These are phyloP conservation scores for Sebastes elongatus DNA, from an alignment of 2,797 vertebrate species.

Conservation along the genomic window DNA sequence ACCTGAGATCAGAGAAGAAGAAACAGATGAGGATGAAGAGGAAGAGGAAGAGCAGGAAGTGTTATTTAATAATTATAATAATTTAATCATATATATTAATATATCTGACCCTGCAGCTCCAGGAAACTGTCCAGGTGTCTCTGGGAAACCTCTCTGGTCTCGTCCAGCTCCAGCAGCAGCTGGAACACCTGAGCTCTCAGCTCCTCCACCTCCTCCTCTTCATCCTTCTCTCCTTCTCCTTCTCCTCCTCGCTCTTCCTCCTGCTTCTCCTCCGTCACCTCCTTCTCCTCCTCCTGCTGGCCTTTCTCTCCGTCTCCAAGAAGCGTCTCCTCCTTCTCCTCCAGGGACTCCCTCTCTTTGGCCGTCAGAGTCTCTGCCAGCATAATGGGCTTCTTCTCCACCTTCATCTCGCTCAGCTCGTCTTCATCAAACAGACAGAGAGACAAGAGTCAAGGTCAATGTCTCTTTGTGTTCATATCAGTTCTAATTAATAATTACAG, in stretches of 20 bases:
- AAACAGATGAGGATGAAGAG: background rate
- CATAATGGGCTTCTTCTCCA: constrained; percentile 63
- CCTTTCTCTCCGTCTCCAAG: constrained; percentile 61
- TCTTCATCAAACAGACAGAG: constrained; percentile 51
- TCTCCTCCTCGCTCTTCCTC: constrained; percentile 23
- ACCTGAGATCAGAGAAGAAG: constrained; percentile 69
- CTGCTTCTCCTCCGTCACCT: constrained; percentile 60
- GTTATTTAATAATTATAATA: too few species aligned
- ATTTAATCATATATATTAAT: too few species aligned
- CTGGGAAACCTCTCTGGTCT: constrained; percentile 84
- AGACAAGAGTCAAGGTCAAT: background rate
- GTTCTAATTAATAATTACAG: background rate
- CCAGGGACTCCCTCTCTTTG: constrained; percentile 75
- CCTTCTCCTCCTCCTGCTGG: constrained; percentile 63
- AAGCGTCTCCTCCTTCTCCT: constrained; percentile 65
- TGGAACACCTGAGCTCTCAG: constrained; percentile 83
- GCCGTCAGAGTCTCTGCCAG: constrained; percentile 60
- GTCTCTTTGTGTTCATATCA: background rate
- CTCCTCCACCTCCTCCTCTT: constrained; percentile 83
- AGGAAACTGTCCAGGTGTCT: constrained; percentile 86
- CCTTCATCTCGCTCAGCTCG: constrained; percentile 78
- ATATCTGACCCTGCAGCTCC: constrained; percentile 50
- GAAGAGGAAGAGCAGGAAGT: background rate
- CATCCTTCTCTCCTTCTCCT: constrained; percentile 27
- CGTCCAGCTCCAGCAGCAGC: constrained; percentile 87